Conservation (phyloP, 2,113 vertebrate species). For the Brachionichthys hirsutus region DNA sequence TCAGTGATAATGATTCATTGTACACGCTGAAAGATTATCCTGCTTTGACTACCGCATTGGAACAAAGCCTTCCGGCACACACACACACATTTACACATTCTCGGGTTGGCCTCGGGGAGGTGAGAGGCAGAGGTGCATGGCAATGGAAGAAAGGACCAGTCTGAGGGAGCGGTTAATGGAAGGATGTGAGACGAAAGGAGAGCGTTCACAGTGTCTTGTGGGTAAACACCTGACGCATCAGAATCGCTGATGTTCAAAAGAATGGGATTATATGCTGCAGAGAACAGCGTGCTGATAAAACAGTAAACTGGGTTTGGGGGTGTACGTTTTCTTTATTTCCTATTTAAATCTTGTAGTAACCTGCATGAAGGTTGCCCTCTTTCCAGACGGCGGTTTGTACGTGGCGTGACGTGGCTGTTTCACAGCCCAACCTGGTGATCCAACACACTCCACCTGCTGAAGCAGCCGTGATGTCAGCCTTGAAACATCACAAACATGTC, state of each 20-base stretch:
- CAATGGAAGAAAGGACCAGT: slow-evolving; percentile 25
- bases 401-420: slow-evolving; percentile 39
- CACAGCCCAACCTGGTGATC: slow-evolving; percentile 52
- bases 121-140: slow-evolving; percentile 25
- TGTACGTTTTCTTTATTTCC: neutral
- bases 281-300: neutral
- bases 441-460: slow-evolving; percentile 55
- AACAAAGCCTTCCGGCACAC: slow-evolving; percentile 11
- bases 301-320: neutral
- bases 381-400: slow-evolving; percentile 8
- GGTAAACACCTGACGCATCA: slow-evolving; percentile 5
- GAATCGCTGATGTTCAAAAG: slow-evolving; percentile 16
- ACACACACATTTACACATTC: slow-evolving; percentile 9
- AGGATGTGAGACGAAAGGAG: slow-evolving; percentile 34
- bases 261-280: neutral
- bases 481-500: slow-evolving; percentile 65
- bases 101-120: slow-evolving; percentile 12
- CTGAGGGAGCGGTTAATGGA: slow-evolving; percentile 12
- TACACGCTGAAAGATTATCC: slow-evolving; percentile 2
- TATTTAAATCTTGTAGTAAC: slow-evolving; percentile 1
- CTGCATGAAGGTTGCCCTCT: neutral
- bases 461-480: slow-evolving; percentile 67
- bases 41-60: slow-evolving; percentile 31
- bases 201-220: slow-evolving; percentile 9
- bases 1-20: slow-evolving; percentile 19